These are phyloP conservation scores for Hydractinia symbiolongicarpus DNA, from an alignment of 30 jellyfish, hydroid and myxozoan genomes.

Conservation along the genomic window DNA sequence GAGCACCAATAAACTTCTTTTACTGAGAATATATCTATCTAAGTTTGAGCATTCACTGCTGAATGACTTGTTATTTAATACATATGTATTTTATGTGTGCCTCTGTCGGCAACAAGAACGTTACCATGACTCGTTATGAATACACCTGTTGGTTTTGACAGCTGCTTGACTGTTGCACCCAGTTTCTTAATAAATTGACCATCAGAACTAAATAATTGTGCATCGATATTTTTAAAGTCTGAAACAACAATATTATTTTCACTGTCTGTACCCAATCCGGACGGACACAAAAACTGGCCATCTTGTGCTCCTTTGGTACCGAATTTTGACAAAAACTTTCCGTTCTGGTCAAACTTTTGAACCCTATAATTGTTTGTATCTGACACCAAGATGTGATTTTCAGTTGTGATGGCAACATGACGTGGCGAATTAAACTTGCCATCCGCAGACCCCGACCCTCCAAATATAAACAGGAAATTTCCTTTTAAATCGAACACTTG, in stretches of 20 bases:
- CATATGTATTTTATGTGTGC: constrained; percentile 69
- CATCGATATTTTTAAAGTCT: constrained; percentile 82
- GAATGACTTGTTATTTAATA: constrained; percentile 21
- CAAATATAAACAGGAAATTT: constrained; percentile 60
- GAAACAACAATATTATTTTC: constrained; percentile 86
- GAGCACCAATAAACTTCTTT: no score
- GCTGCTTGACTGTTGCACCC: constrained; percentile 57
- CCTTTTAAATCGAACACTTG: constrained; percentile 78
- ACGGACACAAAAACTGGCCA: constrained; percentile 93
- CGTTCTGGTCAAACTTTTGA: constrained; percentile 61
- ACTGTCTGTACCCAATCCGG: constrained; percentile 85
- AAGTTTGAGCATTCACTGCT: neutral
- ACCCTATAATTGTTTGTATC: constrained; percentile 87
- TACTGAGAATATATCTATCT: no score
- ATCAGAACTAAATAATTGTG: constrained; percentile 56
- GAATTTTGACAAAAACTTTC: constrained; percentile 52
- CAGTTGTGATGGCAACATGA: constrained; percentile 62
- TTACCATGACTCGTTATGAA: constrained; percentile 65
- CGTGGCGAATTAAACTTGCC: constrained; percentile 93
- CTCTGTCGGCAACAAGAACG: constrained; percentile 82
- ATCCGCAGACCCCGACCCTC: constrained; percentile 82
- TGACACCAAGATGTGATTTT: constrained; percentile 56
- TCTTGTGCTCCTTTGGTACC: constrained; percentile 86
- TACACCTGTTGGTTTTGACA: constrained; percentile 79
- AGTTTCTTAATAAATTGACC: constrained; percentile 67